A percentile compares a stretch with the other conserved stretches of the same genome.
Evolutionary conservation across 2,797 vertebrate genomes (phyloP).

Genomic region (Ispidina lecontei): DNA sequence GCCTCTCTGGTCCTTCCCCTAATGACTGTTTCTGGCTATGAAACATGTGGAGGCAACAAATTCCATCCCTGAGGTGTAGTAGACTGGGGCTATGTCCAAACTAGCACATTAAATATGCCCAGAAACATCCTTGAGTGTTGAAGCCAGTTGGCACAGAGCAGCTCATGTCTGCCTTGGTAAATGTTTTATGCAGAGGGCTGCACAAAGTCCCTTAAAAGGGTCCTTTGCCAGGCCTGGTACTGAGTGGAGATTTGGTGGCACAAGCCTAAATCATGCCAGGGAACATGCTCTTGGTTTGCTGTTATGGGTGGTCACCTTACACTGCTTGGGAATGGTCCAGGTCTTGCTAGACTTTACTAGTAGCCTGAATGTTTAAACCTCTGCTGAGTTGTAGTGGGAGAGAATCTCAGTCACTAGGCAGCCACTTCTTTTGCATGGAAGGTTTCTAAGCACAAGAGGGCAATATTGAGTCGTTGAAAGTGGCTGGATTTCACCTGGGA

Average conservation of each 20-base stretch:
- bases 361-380: background rate
- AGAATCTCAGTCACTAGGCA: background rate
- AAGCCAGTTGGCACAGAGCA: constrained; percentile 3
- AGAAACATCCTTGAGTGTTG: background rate
- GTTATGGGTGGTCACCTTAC: background rate
- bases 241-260: background rate
- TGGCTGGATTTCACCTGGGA: background rate
- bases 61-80: background rate
- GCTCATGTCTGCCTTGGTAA: background rate
- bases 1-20: background rate
- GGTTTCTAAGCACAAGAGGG: constrained; percentile 69
- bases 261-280: background rate
- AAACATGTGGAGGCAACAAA: constrained; percentile 12
- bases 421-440: background rate
- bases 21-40: background rate
- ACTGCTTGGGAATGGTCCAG: background rate
- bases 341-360: background rate
- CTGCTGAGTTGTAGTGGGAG: background rate
- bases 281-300: background rate
- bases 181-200: background rate
- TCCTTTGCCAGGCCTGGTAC: background rate
- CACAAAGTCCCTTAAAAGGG: background rate
- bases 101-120: background rate
- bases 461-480: constrained; percentile 65
- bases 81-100: background rate